phyloP scores from a whole-genome alignment of 2,888 invertebrate species.

The Pelosia muscerda region DNA sequence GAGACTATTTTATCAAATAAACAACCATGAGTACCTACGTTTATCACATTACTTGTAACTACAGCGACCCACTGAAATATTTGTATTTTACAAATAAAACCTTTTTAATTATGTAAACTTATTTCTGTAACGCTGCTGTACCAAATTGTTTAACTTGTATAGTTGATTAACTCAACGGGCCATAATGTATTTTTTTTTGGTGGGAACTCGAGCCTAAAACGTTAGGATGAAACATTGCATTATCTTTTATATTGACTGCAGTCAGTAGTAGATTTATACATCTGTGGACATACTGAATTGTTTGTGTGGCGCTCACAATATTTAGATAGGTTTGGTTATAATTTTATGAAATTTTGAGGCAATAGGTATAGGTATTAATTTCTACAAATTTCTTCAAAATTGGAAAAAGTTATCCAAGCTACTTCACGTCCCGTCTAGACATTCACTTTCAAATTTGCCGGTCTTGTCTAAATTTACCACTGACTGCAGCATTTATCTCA shows the following conservation, averaged over 20 bases:
- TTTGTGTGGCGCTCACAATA: too few species aligned
- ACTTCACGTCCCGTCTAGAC: too few species aligned
- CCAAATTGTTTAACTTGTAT: too few species aligned
- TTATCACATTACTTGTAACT: conserved; percentile 59
- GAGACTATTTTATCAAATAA: conserved; percentile 22
- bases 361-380: too few species aligned
- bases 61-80: conserved; percentile 32
- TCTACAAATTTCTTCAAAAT: too few species aligned
- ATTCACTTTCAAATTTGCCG: too few species aligned
- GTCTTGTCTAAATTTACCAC: neutral
- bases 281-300: neutral
- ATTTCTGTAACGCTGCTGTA: neutral
- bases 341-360: too few species aligned
- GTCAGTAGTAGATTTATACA: neutral
- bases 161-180: neutral
- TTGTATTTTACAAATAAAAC: neutral
- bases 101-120: neutral
- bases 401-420: too few species aligned
- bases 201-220: neutral
- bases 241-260: conserved; percentile 2
- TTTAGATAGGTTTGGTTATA: too few species aligned
- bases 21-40: conserved; percentile 68
- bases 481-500: neutral
- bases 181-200: neutral
- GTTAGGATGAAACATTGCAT: conserved; percentile 4